A percentile compares a stretch with the other conserved stretches of the same genome.
phyloP scores from a whole-genome alignment of 2,113 vertebrate species.

The Ailurus styani region DNA sequence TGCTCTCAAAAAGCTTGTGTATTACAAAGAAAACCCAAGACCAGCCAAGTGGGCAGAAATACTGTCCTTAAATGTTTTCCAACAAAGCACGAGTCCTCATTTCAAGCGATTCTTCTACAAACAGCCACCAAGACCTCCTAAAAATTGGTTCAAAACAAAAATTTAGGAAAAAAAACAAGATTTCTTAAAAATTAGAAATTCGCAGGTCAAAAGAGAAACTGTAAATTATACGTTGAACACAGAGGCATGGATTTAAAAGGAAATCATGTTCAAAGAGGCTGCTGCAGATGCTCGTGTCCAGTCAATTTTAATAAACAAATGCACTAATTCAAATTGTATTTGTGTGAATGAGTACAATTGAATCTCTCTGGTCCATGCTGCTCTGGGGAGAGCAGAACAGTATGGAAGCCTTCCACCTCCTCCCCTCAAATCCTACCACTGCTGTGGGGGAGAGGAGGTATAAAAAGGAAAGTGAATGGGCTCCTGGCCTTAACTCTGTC shows the following conservation, averaged over 20 bases:
- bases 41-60: not conserved
- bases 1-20: not conserved
- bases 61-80: not conserved
- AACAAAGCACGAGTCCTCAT: not conserved
- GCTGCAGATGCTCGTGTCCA: not conserved
- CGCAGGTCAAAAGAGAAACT: not conserved
- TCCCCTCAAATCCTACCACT: not conserved
- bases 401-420: not conserved
- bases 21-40: not conserved
- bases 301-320: not conserved
- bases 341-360: not conserved
- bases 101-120: not conserved
- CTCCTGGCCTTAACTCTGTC: not conserved
- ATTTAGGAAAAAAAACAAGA: not conserved
- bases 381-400: not conserved
- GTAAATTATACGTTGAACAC: not conserved
- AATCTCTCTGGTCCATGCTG: not conserved
- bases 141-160: not conserved
- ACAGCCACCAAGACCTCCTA: not conserved
- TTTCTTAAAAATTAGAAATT: not conserved
- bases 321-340: not conserved
- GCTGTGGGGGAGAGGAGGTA: no score
- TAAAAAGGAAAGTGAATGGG: not conserved
- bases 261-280: not conserved
- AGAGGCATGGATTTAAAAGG: not conserved